Evolutionary conservation across 2,113 vertebrate genomes (phyloP).

Genomic region (Gobio gobio): DNA sequence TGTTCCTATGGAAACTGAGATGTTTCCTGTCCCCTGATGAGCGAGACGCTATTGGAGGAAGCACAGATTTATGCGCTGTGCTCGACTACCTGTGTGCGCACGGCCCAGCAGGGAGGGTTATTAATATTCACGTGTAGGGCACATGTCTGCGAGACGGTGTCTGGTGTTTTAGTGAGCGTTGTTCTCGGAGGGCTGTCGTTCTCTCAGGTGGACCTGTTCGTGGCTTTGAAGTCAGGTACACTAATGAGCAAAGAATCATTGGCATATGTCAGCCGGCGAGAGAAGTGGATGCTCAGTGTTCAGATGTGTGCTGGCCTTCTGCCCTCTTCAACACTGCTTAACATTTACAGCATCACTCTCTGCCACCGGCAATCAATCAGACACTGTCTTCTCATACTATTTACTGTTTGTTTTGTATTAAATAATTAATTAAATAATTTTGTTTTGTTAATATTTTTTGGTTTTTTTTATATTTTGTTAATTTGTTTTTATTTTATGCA

Average conservation of each 20-base stretch:
- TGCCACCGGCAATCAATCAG: background rate
- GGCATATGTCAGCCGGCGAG: background rate
- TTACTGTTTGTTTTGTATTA: background rate
- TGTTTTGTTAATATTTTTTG: background rate
- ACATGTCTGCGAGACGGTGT: background rate
- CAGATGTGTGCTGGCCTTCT: background rate
- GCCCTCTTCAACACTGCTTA: background rate
- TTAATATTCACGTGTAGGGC: constrained; percentile 8
- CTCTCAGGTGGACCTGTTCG: background rate
- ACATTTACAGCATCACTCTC: background rate
- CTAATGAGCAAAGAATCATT: constrained; percentile 29
- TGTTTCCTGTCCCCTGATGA: background rate
- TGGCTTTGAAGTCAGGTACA: constrained; percentile 13
- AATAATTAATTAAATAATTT: background rate
- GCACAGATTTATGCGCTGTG: background rate
- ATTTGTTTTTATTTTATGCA: background rate
- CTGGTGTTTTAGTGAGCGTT: background rate
- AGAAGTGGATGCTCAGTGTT: background rate
- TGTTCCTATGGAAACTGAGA: constrained; percentile 52
- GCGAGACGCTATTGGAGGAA: background rate
- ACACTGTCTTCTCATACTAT: background rate
- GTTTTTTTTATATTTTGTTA: too few relatives aligned
- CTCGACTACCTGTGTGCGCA: constrained; percentile 51
- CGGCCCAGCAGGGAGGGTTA: constrained; percentile 57
- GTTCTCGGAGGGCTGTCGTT: background rate